Evolutionary conservation across 2,888 invertebrate genomes (phyloP).

Genomic region (Auanema freiburgensis): DNA sequence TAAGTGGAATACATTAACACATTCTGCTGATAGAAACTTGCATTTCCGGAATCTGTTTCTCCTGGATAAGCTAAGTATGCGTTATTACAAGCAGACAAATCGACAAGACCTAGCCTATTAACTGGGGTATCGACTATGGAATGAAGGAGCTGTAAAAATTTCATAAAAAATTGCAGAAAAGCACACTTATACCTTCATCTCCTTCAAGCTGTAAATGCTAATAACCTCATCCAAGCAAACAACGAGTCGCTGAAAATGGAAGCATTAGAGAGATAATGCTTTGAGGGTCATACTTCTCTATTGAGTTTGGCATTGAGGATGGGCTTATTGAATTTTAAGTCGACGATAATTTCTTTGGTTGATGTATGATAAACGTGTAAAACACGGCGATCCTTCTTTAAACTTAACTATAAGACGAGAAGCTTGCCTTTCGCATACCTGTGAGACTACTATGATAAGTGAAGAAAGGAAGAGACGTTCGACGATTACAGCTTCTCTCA

Average conservation of each 20-base stretch:
- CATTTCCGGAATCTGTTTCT: conserved; percentile 54
- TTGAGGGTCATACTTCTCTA: conserved; percentile 75
- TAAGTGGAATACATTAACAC: conserved; percentile 59
- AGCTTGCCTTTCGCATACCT: background rate
- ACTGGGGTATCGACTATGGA: conserved; percentile 96
- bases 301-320: conserved; percentile 93
- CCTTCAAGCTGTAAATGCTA: conserved; percentile 91
- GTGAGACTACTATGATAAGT: conserved; percentile 88
- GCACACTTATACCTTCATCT: conserved; percentile 57
- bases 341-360: conserved; percentile 77
- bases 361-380: conserved; percentile 95
- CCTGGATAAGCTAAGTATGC: conserved; percentile 96
- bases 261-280: background rate
- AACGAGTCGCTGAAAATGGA: conserved; percentile 77
- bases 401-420: background rate
- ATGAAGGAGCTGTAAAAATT: conserved; percentile 74
- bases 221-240: conserved; percentile 96
- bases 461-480: conserved; percentile 96
- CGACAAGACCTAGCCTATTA: conserved; percentile 78
- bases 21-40: conserved; percentile 14
- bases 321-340: conserved; percentile 91
- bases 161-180: too few species aligned
- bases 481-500: conserved; percentile 68
- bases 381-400: conserved; percentile 78
- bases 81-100: conserved; percentile 69